Conservation (phyloP, 2,113 vertebrate genomes). For the Oceanites oceanicus region DNA sequence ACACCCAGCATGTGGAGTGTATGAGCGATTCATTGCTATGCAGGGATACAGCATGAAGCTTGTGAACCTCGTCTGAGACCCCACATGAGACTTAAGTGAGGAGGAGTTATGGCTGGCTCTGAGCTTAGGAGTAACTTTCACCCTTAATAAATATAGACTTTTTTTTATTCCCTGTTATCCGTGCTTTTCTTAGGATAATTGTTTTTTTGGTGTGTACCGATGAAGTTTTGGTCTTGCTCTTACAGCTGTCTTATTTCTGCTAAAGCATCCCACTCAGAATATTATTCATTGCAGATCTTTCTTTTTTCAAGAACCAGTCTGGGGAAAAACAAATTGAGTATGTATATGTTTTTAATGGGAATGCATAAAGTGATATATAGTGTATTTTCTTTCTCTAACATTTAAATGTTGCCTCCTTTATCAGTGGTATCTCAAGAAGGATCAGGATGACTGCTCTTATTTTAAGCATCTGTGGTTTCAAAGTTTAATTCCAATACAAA, state of each 20-base stretch:
- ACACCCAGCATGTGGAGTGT: background rate
- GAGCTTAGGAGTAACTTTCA: background rate
- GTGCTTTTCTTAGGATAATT: background rate
- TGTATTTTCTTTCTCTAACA: background rate
- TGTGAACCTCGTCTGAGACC: background rate
- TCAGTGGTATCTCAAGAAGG: background rate
- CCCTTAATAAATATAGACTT: background rate
- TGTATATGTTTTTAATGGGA: background rate
- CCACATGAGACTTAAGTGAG: background rate
- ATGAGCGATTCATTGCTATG: background rate
- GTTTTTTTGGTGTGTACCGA: background rate
- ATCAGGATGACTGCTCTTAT: background rate
- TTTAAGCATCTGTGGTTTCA: background rate
- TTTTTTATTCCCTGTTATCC: background rate
- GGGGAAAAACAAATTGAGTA: background rate
- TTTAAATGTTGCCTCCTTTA: background rate
- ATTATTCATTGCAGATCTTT: background rate
- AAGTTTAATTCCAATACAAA: background rate
- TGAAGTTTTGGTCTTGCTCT: background rate
- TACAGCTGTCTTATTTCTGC: background rate
- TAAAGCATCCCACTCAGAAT: background rate
- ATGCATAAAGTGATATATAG: background rate
- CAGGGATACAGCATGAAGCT: background rate
- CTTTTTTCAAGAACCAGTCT: background rate
- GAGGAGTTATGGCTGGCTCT: background rate